A percentile compares a stretch with the other conserved stretches of the same genome.
phyloP scores from a whole-genome alignment of 2,888 invertebrate species.

The Drosophila borealis region DNA sequence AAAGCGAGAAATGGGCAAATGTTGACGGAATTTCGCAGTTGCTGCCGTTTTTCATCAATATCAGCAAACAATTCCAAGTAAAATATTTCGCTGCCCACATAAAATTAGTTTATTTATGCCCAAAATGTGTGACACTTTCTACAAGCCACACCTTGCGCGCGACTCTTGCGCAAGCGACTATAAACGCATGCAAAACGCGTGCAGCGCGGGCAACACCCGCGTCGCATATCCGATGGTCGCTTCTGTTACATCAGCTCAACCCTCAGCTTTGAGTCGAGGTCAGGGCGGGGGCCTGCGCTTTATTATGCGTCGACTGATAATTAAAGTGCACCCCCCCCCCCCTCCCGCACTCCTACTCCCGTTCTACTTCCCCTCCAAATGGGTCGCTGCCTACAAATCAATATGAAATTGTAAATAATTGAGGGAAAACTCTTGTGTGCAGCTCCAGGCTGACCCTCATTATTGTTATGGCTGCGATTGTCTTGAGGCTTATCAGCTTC shows the following conservation, averaged over 20 bases:
- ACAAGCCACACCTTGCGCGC: slow-evolving; percentile 56
- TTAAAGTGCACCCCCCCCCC: slow-evolving; percentile 19
- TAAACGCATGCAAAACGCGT: slow-evolving; percentile 77
- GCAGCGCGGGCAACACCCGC: slow-evolving; percentile 42
- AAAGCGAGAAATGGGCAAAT: slow-evolving; percentile 2
- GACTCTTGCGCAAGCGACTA: slow-evolving; percentile 60
- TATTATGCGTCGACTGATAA: slow-evolving; percentile 60
- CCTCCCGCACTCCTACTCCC: neutral
- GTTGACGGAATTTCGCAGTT: slow-evolving; percentile 18
- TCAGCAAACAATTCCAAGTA: neutral
- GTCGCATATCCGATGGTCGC: slow-evolving; percentile 4
- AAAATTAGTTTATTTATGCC: slow-evolving; percentile 73
- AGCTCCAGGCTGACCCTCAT: slow-evolving; percentile 64
- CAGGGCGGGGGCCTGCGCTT: slow-evolving; percentile 45
- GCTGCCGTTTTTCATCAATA: neutral
- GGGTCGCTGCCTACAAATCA: slow-evolving; percentile 54
- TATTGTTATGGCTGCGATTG: slow-evolving; percentile 47
- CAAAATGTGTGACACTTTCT: slow-evolving; percentile 70
- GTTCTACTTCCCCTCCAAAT: neutral
- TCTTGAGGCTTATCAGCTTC: slow-evolving; percentile 54
- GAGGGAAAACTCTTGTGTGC: slow-evolving; percentile 30
- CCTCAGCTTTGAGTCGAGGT: slow-evolving; percentile 53
- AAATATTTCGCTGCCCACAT: slow-evolving; percentile 25
- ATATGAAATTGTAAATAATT: slow-evolving; percentile 75
- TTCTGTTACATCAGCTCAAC: slow-evolving; percentile 42